A percentile compares a stretch with the other conserved stretches of the same genome.
phyloP scores from a whole-genome alignment of 2,888 invertebrate species.

The Pterobdella sp. region DNA sequence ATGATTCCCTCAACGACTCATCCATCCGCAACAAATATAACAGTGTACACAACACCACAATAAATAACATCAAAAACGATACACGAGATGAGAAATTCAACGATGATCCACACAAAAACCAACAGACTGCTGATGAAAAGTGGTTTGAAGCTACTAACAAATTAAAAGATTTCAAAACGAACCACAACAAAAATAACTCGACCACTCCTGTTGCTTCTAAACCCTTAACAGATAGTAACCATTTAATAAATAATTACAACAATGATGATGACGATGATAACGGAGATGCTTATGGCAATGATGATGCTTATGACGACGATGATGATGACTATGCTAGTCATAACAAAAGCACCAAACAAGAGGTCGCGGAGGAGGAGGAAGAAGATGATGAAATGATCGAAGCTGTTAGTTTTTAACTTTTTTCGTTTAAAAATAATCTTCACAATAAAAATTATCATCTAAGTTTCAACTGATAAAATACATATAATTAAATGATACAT shows the following conservation, averaged over 20 bases:
- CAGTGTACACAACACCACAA: not conserved
- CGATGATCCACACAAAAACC: not conserved
- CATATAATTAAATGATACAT: not conserved
- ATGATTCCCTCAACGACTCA: not conserved
- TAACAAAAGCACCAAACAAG: not conserved
- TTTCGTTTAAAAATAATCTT: not conserved
- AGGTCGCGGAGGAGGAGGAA: slow-evolving; percentile 8
- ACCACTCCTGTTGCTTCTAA: not conserved
- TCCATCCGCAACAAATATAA: not conserved
- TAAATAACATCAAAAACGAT: not conserved
- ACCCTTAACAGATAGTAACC: not conserved
- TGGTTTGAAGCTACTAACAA: slow-evolving; percentile 17
- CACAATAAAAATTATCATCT: no score
- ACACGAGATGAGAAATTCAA: not conserved
- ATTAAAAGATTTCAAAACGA: not conserved
- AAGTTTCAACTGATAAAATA: not conserved
- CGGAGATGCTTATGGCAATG: slow-evolving; percentile 3
- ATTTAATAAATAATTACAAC: not conserved
- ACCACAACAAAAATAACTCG: not conserved
- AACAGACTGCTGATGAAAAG: not conserved
- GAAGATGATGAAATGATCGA: slow-evolving; percentile 29
- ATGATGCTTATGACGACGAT: slow-evolving; percentile 1
- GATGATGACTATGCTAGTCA: slow-evolving; percentile 6
- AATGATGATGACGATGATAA: slow-evolving; percentile 5
- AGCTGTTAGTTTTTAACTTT: not conserved